phyloP scores from a whole-genome alignment of 2,888 invertebrate genomes.

The Eristalis arbustorum region DNA sequence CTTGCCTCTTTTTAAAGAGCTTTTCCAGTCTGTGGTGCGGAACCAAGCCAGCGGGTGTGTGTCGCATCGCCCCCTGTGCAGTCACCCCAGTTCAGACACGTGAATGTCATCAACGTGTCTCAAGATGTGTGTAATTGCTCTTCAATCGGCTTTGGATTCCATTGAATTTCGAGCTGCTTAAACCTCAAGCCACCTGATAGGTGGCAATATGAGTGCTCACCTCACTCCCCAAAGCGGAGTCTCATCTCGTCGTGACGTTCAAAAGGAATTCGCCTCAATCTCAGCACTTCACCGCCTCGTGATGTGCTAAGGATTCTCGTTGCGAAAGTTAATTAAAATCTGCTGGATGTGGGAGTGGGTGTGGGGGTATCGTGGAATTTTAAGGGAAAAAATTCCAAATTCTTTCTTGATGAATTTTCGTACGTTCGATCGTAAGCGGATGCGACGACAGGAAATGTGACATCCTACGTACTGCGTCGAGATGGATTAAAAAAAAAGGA shows the following conservation, averaged over 20 bases:
- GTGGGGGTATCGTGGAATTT: not conserved
- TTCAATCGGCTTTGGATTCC: conserved; percentile 14
- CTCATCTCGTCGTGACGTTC: not conserved
- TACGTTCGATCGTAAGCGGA: not conserved
- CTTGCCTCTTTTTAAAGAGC: not conserved
- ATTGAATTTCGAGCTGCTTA: not conserved
- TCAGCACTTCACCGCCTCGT: not conserved
- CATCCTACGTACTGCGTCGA: not conserved
- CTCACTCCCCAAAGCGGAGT: not conserved
- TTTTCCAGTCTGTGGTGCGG: not conserved
- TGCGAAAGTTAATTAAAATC: conserved; percentile 54
- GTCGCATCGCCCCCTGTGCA: not conserved
- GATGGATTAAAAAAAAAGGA: not conserved
- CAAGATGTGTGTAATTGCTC: conserved; percentile 12
- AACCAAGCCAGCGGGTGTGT: not conserved
- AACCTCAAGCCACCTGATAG: not conserved
- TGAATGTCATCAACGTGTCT: not conserved
- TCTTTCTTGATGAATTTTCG: not conserved
- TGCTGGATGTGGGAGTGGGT: not conserved
- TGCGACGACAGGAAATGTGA: not conserved
- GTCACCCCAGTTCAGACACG: not conserved
- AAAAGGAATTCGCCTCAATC: conserved; percentile 6
- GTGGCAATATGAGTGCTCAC: not conserved
- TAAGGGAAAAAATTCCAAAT: not conserved
- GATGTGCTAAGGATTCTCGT: not conserved